Conservation (phyloP, 2,113 vertebrate genomes). For the Silurus meridionalis region DNA sequence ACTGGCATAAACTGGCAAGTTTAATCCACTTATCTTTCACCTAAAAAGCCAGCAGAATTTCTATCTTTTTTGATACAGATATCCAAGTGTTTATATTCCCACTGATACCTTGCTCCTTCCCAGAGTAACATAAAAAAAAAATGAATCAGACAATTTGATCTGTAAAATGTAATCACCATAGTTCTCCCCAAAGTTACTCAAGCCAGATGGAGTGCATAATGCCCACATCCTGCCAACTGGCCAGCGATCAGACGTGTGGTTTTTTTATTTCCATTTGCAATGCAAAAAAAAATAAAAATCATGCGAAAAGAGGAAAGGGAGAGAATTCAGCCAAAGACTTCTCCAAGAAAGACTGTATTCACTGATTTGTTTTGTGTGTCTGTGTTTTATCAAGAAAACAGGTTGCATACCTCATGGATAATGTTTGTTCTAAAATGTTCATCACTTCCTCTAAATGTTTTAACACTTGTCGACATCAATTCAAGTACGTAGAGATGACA, state of each 20-base stretch:
- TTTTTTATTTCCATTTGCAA: neutral
- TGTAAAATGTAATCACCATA: slow-evolving; percentile 6
- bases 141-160: neutral
- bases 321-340: slow-evolving; percentile 13
- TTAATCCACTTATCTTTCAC: neutral
- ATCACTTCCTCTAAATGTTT: neutral
- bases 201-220: slow-evolving; percentile 15
- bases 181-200: neutral
- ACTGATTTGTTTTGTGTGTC: neutral
- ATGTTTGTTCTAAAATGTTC: neutral
- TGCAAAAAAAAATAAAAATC: neutral
- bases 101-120: neutral
- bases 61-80: neutral
- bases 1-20: neutral
- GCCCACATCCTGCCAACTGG: slow-evolving; percentile 23
- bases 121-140: neutral
- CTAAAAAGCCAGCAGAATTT: neutral
- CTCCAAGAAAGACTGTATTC: neutral
- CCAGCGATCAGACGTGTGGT: slow-evolving; percentile 20
- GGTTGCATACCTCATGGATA: slow-evolving; percentile 16
- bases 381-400: neutral
- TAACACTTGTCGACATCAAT: neutral
- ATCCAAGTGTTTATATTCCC: neutral
- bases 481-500: neutral
- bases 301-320: slow-evolving; percentile 4